Evolutionary conservation across 2,888 invertebrate species (phyloP).

Genomic region (Ligdia adustata): DNA sequence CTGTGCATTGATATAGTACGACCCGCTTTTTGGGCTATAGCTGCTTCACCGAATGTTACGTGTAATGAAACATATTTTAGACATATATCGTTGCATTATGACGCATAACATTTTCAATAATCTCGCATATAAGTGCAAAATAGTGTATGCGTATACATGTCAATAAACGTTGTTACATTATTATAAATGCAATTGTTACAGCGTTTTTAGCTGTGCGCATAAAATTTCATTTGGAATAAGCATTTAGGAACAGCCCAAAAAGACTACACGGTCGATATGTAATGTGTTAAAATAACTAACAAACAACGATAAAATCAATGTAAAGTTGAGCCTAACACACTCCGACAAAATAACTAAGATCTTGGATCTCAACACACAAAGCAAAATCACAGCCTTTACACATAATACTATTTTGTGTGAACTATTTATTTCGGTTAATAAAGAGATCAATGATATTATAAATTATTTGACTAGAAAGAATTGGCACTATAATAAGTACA

Average conservation of each 20-base stretch:
- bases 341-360: conserved; percentile 50
- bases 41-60: no score
- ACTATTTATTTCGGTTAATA: conserved; percentile 33
- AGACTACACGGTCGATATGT: conserved; percentile 11
- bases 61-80: no score
- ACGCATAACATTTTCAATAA: no score
- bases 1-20: conserved; percentile 5
- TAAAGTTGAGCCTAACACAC: conserved; percentile 45
- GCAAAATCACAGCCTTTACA: conserved; percentile 78
- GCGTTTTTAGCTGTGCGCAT: no score
- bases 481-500: conserved; percentile 62
- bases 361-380: conserved; percentile 69
- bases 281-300: conserved; percentile 19
- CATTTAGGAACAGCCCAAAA: background rate
- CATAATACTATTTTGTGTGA: conserved; percentile 55
- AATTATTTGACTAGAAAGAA: conserved; percentile 51
- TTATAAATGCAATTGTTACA: no score
- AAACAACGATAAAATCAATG: conserved; percentile 23
- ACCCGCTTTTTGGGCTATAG: background rate
- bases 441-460: conserved; percentile 36
- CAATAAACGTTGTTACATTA: no score
- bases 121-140: no score
- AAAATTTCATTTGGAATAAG: background rate
- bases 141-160: no score
- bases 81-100: no score